Base-by-base conservation (phyloP, 2,888 invertebrate genomes). In the Xylocampa areola region DNA sequence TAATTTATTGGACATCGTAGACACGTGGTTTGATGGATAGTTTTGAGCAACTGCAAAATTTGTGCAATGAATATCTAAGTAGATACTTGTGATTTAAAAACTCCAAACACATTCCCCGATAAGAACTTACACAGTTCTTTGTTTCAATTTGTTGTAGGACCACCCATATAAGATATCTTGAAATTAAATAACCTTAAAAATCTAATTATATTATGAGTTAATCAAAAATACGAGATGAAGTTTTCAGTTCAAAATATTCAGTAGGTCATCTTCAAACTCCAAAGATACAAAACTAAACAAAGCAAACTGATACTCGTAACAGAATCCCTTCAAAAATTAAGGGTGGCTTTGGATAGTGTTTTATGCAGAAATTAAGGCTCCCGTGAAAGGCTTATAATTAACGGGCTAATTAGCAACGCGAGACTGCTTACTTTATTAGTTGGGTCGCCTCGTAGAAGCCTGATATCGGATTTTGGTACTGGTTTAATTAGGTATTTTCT, bases 391-490 rank as follows among this genome's bases (percentile, higher is more conserved):
- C 87, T 92, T 90, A 93, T 91, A 92, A 93, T 92, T 89, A 92
- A 93, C 88, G 89, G 74, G 82, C 91, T 94, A 92, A 93, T 94
- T 93, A 94, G 93, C 81, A 93, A 93, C 91, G 87, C 88, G 93
- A 93, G 89, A 91, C 87, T 85, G 52, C 52, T 82, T 87, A 84
- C 87, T 92, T 92, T 92, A 91, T 92, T 91, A 92, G 88, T 88
- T 82, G 84, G 85, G 75, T 82, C 77, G 81, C 80, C 80, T 90
- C 87, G 89, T 89, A 89, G 88, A 86, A 88, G 81, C 69, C 81
- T 82, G 88, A 89, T 92, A 92, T 92, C 92, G 89, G 91, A 89
- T 93, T 92, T 92, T 89, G 90, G 91, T 89, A 86, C 89, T 86
- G 84, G 81, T 88, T 91, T 93, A 92, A 93, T 92, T 91, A 92